Percentiles rank a stretch among this genome's conserved stretches.
Conservation (phyloP, 2,888 invertebrate genomes). For the Lamellibrachia satsuma region DNA sequence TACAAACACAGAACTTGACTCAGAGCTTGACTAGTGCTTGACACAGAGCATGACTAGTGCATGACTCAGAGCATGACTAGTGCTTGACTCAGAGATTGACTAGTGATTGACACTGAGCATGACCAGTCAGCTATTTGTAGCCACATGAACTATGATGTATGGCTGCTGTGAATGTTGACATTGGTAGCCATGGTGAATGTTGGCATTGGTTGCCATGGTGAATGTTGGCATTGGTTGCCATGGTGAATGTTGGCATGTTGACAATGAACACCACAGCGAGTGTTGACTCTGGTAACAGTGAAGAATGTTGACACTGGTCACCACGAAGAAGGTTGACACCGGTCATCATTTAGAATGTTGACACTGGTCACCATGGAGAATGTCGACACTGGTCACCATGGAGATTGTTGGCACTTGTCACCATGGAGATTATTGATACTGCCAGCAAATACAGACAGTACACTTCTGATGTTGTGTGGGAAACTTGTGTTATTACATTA, state of each 20-base stretch:
- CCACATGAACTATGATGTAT: not conserved
- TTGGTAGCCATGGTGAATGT: not conserved
- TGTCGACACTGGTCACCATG: not conserved
- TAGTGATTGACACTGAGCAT: not conserved
- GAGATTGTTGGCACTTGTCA: not conserved
- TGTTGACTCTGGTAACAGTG: not conserved
- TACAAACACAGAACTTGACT: conserved; percentile 41
- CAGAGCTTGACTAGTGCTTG: conserved; percentile 25
- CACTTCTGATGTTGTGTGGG: not conserved
- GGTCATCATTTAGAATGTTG: too few relatives aligned
- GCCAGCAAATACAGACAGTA: not conserved
- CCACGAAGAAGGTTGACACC: too few relatives aligned
- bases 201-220: not conserved
- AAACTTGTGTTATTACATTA: not conserved
- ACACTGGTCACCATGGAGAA: not conserved
- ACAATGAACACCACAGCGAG: not conserved
- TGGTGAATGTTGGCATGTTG: too few relatives aligned
- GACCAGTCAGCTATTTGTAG: not conserved
- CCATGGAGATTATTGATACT: not conserved
- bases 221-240: too few relatives aligned
- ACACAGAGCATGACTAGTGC: too few relatives aligned
- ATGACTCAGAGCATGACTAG: not conserved
- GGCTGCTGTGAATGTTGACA: not conserved
- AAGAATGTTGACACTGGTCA: not conserved
- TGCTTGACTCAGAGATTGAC: conserved; percentile 37